Percentiles rank a stretch among this genome's conserved stretches.
Conservation (phyloP, 2,797 vertebrate genomes). For the Tolypeutes matacus region DNA sequence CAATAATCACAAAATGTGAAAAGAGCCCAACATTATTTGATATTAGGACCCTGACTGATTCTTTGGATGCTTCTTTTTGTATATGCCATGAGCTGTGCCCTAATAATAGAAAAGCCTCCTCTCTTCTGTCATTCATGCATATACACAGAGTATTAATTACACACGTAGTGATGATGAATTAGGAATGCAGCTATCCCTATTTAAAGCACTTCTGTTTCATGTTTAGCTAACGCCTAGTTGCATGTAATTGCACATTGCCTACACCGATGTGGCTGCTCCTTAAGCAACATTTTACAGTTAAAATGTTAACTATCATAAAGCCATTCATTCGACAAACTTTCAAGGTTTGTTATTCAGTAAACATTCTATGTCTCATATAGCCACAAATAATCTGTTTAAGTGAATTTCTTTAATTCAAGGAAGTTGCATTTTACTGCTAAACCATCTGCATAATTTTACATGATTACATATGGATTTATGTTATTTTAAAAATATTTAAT, state of each 20-base stretch:
- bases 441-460: neutral
- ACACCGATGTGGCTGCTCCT: neutral
- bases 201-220: conserved; percentile 44
- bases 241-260: neutral
- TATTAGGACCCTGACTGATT: neutral
- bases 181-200: conserved; percentile 54
- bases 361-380: neutral
- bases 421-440: neutral
- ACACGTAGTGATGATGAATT: conserved; percentile 18
- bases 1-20: neutral
- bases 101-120: conserved; percentile 36
- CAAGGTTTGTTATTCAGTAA: neutral
- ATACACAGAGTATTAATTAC: conserved; percentile 33
- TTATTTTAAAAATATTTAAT: neutral
- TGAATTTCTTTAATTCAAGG: neutral
- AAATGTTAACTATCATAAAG: conserved; percentile 47
- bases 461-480: neutral
- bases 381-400: neutral
- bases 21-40: neutral
- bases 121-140: neutral
- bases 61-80: neutral
- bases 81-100: neutral
- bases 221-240: neutral
- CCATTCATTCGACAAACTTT: neutral
- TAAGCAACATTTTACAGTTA: neutral